Evolutionary conservation across 2,113 vertebrate species (phyloP), one percentile per base, ranked within the genome.

Genomic region (Hiodon tergisus): DNA sequence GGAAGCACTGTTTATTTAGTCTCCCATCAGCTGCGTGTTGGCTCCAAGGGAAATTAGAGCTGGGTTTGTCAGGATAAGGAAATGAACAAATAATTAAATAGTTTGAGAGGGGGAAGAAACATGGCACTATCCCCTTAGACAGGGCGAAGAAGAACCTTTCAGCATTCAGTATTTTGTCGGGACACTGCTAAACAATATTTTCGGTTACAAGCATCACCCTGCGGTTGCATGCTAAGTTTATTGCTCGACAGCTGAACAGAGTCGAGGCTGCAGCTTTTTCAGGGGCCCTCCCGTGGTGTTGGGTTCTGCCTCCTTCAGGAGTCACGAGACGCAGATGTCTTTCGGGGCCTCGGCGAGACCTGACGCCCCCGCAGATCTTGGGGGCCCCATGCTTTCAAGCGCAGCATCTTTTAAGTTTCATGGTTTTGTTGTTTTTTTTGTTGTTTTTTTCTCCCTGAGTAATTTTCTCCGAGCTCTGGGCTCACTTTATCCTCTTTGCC

Each of bases 1-100:
- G 6, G 46, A 61, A 66, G 65, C 50, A 13, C 70, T 48, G 55
- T 47, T 60, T 47, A 50, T 5, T 50, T 16, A 11, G 46, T 60
- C 57, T n/a, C 57, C 57, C 70, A 50, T 16, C 65, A 13, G 73
- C 53, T 13, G 65, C 54, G 5, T 58, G 59, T 75, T 60, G 73
- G 73, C 73, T 75, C 47, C 65, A 50, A 17, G 65, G 73, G 73
- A 75, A 68, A 75, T 75, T 57, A 67, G 52, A 75, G 55, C 16
- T 54, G 11, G 63, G 59, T 75, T 68, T 74, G 54, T 67, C 65
- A 52, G 53, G 54, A 67, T 47, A 3, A 14, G 73, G 52, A 67
- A 48, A 55, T 74, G 46, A 14, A 66, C 51, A 65, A 58, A 14
- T 67, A 59, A 75, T 59, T 17, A 68, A 67, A 51, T 48, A 11